Base-by-base conservation (phyloP, 92 coral and sea anemone genomes). In the Zoanthus solanderi region DNA sequence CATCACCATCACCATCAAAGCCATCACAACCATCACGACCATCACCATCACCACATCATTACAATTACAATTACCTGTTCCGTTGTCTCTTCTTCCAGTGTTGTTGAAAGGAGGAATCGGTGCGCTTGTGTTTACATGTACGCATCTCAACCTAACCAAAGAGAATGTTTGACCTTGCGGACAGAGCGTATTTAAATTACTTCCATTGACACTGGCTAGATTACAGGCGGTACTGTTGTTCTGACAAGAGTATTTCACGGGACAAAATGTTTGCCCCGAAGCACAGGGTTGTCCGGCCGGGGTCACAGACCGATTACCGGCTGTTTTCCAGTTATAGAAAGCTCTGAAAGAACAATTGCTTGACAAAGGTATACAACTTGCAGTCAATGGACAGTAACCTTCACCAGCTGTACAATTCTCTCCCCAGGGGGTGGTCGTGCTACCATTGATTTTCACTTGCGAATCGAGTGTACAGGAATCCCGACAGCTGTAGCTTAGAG, bases 71-170 rank as follows among this genome's bases (percentile, higher is more conserved):
- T 37, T 81, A 81, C 85, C 85, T 45, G 85, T 81, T 65, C 85
- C 85, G 48, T 81, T 81, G 58, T 81, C 85, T 16, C 75, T 63
- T 66, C 75, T 81, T 44, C 75, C 85, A 28, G 75, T 81, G 60
- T 45, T 23, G 63, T 81, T 81, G 75, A 81, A 81, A 2, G 75
- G 13, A 47, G 85, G 23, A 66, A 81, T 63, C 14, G 85, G 28
- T 0, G 23, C 32, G 0, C 60, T 65, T 11, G 9, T 53, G 17
- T 81, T 81, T 10, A 2, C 29, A 46, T 67, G 15, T 18, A 44
- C 45, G 53, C 85, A 81, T 50, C 58, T 65, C 75, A 81, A 34
- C 8, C 0, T 34, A 16, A 42, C 23, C 52, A 13, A 66, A 16
- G 63, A 12, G 28, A 45, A 66, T 12, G 11, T 47, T 15, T 28